These are phyloP conservation scores for Carcinoscorpius rotundicauda DNA, from an alignment of 1,140 invertebrate species.

Conservation along the genomic window DNA sequence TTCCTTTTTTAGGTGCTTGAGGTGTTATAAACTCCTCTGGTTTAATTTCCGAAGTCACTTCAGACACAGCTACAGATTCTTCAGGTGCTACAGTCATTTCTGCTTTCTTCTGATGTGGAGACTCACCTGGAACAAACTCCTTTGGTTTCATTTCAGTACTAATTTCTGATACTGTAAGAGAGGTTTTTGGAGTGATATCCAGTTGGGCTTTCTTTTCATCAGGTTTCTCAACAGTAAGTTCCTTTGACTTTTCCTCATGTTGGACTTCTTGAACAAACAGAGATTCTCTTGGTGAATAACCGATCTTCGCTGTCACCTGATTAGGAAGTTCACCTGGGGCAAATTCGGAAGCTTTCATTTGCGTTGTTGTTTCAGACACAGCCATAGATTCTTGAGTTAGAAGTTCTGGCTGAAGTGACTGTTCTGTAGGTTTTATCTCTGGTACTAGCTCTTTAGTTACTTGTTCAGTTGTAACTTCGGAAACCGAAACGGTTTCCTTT, in stretches of 20 bases:
- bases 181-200: conserved; percentile 1
- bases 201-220: conserved; percentile 10
- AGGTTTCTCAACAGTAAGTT: conserved; percentile 9
- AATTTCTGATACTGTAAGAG: conserved; percentile 3
- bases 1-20: conserved; percentile 10
- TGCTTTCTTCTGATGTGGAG: conserved; percentile 15
- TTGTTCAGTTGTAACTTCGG: conserved; percentile 18
- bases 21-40: conserved; percentile 8
- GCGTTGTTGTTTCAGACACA: conserved; percentile 9
- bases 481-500: conserved; percentile 14
- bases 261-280: conserved; percentile 13
- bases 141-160: not conserved
- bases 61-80: conserved; percentile 17
- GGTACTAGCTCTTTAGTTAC: conserved; percentile 6
- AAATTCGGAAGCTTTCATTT: conserved; percentile 11
- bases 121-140: conserved; percentile 1
- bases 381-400: conserved; percentile 8
- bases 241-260: conserved; percentile 6
- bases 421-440: conserved; percentile 7
- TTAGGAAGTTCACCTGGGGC: not conserved
- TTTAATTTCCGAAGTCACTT: conserved; percentile 11
- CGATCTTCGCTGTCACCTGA: conserved; percentile 8
- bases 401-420: not conserved
- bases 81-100: conserved; percentile 7
- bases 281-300: conserved; percentile 6